These are phyloP conservation scores for Paedocypris sp. DNA, from an alignment of 2,113 vertebrate genomes.

Conservation along the genomic window DNA sequence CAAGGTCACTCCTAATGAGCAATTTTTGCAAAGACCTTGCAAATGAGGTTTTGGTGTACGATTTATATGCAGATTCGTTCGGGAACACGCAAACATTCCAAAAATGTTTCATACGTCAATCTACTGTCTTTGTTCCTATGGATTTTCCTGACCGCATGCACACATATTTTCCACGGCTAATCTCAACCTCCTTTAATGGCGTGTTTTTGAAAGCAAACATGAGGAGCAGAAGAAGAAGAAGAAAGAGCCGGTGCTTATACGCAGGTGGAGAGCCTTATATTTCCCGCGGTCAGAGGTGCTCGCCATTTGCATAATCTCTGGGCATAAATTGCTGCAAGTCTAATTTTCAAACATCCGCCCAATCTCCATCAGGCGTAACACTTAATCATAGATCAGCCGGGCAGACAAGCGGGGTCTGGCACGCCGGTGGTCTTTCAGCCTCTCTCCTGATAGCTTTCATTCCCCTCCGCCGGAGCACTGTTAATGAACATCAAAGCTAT, in stretches of 20 bases:
- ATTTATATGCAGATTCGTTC: too few species aligned
- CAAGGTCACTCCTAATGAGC: too few species aligned
- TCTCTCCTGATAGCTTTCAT: conserved; percentile 60
- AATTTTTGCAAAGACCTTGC: too few species aligned
- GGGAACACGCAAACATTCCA: too few species aligned
- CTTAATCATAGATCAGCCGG: conserved; percentile 76
- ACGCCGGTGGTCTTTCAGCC: conserved; percentile 44
- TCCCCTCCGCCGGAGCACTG: conserved; percentile 60
- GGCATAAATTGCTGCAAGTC: conserved; percentile 66
- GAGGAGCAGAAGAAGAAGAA: not conserved
- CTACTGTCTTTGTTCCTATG: too few species aligned
- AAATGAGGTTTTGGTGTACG: too few species aligned
- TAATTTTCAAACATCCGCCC: conserved; percentile 60
- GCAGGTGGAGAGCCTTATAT: not conserved
- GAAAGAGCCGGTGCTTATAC: not conserved
- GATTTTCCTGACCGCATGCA: too few species aligned
- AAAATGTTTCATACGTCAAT: too few species aligned
- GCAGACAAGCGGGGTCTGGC: conserved; percentile 40
- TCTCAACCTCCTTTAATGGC: too few species aligned
- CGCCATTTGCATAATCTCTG: conserved; percentile 55
- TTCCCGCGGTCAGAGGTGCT: conserved; percentile 26
- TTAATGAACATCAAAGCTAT: conserved; percentile 69
- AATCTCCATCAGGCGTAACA: conserved; percentile 63
- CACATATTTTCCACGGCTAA: too few species aligned
- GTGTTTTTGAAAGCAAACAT: not conserved